These are phyloP conservation scores for Blennius ocellaris DNA, from an alignment of 2,113 vertebrate species.

Conservation along the genomic window DNA sequence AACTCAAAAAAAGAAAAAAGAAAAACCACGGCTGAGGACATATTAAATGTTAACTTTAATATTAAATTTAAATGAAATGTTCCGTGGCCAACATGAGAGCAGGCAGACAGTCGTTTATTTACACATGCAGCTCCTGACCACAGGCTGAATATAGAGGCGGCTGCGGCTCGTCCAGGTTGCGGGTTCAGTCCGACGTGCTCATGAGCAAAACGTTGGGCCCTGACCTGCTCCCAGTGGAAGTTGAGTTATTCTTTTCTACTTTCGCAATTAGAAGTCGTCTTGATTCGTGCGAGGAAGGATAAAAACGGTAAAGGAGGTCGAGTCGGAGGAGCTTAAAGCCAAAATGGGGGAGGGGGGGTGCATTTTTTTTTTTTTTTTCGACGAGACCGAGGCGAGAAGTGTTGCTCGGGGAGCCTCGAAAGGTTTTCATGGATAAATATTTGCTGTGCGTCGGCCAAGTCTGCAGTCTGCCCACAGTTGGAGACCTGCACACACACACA, in stretches of 20 bases:
- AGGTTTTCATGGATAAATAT: constrained; percentile 72
- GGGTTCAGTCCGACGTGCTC: no score
- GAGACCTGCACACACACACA: constrained; percentile 15
- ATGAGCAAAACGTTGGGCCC: no score
- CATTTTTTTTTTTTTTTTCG: constrained; percentile 24
- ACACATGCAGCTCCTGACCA: not conserved
- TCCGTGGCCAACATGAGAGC: not conserved
- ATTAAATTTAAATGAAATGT: no score
- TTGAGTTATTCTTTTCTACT: no score
- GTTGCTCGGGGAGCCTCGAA: constrained; percentile 33
- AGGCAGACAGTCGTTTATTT: not conserved
- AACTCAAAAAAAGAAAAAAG: not conserved
- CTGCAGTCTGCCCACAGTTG: constrained; percentile 33
- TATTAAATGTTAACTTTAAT: constrained; percentile 9
- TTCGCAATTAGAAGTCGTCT: no score
- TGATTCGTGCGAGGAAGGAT: no score
- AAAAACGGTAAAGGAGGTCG: not conserved
- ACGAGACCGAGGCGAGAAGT: constrained; percentile 20
- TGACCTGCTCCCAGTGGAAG: no score
- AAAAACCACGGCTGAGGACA: not conserved
- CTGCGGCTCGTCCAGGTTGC: no score
- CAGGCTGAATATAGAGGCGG: no score
- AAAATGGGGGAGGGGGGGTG: not conserved
- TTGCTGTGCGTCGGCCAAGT: constrained; percentile 56
- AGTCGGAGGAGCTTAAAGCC: not conserved